phyloP scores from a whole-genome alignment of 2,888 invertebrate genomes.

The Stenoptilia bipunctidactyla region DNA sequence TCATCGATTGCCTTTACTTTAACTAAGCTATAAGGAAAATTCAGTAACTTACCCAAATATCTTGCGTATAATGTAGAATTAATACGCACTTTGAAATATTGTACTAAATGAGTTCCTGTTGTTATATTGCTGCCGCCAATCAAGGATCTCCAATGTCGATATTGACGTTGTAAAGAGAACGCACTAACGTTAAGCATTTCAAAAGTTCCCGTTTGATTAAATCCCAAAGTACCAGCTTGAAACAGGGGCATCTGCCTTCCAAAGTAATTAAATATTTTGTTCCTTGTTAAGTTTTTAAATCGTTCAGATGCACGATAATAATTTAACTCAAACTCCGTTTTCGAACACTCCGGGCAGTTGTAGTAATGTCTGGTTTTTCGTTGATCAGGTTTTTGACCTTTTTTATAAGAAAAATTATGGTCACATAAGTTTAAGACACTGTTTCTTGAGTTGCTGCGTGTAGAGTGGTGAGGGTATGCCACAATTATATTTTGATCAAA shows the following conservation, averaged over 20 bases:
- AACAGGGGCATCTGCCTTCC: constrained; percentile 28
- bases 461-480: constrained; percentile 24
- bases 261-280: constrained; percentile 26
- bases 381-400: constrained; percentile 5
- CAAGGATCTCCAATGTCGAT: constrained; percentile 19
- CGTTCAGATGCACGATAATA: constrained; percentile 39
- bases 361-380: constrained; percentile 3
- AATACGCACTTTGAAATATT: constrained; percentile 51
- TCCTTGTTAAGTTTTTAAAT: constrained; percentile 35
- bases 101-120: constrained; percentile 33
- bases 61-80: constrained; percentile 50
- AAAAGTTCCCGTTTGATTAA: constrained; percentile 39
- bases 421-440: constrained; percentile 27
- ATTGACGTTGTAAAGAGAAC: constrained; percentile 25
- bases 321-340: constrained; percentile 31
- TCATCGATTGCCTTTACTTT: too few relatives aligned
- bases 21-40: not conserved
- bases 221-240: constrained; percentile 32
- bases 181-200: constrained; percentile 36
- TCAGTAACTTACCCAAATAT: constrained; percentile 37
- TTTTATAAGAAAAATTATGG: constrained; percentile 35
- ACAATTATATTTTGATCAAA: constrained; percentile 52
- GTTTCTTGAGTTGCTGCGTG: constrained; percentile 2
- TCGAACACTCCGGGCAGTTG: constrained; percentile 16
- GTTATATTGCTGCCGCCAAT: constrained; percentile 12